Evolutionary conservation across 2,797 vertebrate genomes (phyloP).

Genomic region (Anguilla megastoma): DNA sequence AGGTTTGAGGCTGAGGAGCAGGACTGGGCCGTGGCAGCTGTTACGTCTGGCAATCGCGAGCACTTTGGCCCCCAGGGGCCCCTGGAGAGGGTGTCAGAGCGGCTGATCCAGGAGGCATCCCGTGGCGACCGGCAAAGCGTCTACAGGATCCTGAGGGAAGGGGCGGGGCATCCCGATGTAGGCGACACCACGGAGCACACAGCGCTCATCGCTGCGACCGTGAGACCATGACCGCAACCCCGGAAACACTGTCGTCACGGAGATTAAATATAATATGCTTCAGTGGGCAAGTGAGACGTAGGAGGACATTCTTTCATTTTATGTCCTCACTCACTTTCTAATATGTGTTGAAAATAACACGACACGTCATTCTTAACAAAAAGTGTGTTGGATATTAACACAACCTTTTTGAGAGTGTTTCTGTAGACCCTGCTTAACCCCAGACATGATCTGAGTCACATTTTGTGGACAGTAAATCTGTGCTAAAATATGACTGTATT

Average conservation of each 20-base stretch:
- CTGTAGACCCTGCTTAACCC: not conserved
- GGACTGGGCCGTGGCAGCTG: constrained; percentile 68
- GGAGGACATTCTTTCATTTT: too few relatives aligned
- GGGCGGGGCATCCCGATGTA: constrained; percentile 72
- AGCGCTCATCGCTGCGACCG: constrained; percentile 78
- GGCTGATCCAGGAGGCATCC: constrained; percentile 69
- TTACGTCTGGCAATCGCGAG: constrained; percentile 67
- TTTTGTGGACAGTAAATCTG: not conserved
- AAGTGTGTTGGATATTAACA: too few relatives aligned
- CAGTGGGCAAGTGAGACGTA: too few relatives aligned
- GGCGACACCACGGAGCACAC: constrained; percentile 76
- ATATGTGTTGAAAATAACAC: too few relatives aligned
- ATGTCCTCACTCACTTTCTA: too few relatives aligned
- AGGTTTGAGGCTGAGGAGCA: constrained; percentile 55
- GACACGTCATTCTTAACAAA: too few relatives aligned
- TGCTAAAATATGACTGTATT: not conserved
- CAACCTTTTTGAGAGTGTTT: not conserved
- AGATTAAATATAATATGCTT: too few relatives aligned
- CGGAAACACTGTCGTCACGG: too few relatives aligned
- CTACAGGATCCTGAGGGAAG: constrained; percentile 58
- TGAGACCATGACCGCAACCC: constrained; percentile 54
- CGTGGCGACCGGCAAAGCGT: constrained; percentile 66
- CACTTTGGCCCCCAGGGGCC: constrained; percentile 72
- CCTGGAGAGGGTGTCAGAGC: constrained; percentile 70
- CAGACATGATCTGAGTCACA: not conserved